Conservation (phyloP, 2,888 invertebrate genomes). For the Heliconius erato region DNA sequence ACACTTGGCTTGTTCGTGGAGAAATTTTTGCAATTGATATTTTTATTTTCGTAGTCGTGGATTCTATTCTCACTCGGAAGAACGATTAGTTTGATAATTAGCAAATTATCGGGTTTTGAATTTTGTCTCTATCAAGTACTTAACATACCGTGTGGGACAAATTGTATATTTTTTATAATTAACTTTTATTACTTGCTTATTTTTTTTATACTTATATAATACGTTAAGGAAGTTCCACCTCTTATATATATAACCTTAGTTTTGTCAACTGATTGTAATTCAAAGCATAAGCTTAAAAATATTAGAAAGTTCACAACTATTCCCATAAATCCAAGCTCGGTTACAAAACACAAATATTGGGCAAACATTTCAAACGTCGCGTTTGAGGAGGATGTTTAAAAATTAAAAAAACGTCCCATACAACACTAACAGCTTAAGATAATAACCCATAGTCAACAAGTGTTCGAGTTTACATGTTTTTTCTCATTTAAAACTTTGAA, state of each 20-base stretch:
- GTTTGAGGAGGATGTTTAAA: constrained; percentile 19
- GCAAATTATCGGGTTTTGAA: too few species aligned
- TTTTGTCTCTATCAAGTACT: too few species aligned
- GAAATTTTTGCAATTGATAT: background rate
- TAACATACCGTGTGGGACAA: too few species aligned
- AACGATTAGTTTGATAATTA: too few species aligned
- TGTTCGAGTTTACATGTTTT: constrained; percentile 46
- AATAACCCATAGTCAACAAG: constrained; percentile 44
- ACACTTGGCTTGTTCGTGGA: constrained; percentile 15
- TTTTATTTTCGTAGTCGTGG: background rate
- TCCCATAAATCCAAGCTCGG: background rate
- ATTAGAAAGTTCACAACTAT: background rate
- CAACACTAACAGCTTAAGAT: constrained; percentile 45
- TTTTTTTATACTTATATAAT: too few species aligned
- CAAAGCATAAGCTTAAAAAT: background rate
- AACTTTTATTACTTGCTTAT: too few species aligned
- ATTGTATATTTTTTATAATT: too few species aligned
- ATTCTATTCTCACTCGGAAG: background rate
- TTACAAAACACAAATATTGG: constrained; percentile 15
- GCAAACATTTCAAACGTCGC: constrained; percentile 17
- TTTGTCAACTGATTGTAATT: too few species aligned
- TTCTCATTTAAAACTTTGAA: constrained; percentile 34
- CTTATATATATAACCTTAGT: too few species aligned
- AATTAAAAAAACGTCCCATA: constrained; percentile 12
- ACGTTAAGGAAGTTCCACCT: too few species aligned